Base-by-base conservation (phyloP, 2,797 vertebrate species). In the Loriculus beryllinus region DNA sequence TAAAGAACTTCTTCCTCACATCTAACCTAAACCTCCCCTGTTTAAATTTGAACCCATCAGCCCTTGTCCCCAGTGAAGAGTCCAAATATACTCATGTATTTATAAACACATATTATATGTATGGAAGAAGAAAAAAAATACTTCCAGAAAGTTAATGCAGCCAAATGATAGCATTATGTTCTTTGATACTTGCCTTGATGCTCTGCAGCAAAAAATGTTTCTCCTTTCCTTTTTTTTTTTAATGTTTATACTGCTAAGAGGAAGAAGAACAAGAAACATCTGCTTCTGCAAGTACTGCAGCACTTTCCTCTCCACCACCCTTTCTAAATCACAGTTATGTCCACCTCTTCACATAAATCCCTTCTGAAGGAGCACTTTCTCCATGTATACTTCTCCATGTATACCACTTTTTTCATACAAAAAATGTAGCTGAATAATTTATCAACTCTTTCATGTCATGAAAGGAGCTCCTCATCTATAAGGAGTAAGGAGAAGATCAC, bases 371-470 rank as follows among this genome's bases (percentile, higher is more conserved):
- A 79, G 21, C 20, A 47, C 54, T 65, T 92, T 62, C 77, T 89
- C 82, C 26, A 67, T 48, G 35, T 49, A 81, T 31, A 71, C 29
- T 57, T 35, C n/a, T 25, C n/a, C 54, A 57, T 23, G 21, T 57
- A 35, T 25, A 64, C 40, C 29, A 80, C 23, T 77, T 82, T 59
- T 62, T 68, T 29, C 68, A 69, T 10, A 92, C 33, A 80, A 95
- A 90, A 86, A 65, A 89, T 23, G 31, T 14, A 85, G 37, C 82
- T 86, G 17, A 95, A 92, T 92, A 77, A 87, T 93, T 96, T 75
- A 93, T 80, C 71, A 57, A 65, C 16, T 78, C 71, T 82, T 84
- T 76, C 56, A 74, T 48, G 29, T 65, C 57, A 83, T 37, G 60
- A 88, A 74, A 89, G 64, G 39, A 78, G 45, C 21, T 89, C 78